Conservation (phyloP, 92 coral and sea anemone species). For the Umimayanthus chanpuru region DNA sequence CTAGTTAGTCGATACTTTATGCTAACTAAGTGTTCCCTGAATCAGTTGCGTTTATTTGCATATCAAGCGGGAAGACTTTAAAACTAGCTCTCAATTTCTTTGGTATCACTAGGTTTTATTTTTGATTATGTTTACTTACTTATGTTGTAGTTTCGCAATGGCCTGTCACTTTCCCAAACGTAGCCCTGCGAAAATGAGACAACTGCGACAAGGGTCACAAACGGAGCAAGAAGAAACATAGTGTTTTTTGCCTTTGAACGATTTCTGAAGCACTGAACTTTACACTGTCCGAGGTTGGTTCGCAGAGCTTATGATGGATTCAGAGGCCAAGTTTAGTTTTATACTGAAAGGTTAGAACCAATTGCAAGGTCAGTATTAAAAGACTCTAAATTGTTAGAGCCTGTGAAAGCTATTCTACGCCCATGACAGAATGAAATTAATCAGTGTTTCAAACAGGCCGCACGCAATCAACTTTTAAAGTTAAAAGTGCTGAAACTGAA, state of each 20-base stretch:
- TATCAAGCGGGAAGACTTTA: not conserved
- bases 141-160: not conserved
- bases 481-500: not conserved
- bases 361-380: not conserved
- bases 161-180: slow-evolving; percentile 19
- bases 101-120: not conserved
- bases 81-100: no score
- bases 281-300: not conserved
- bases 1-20: no score
- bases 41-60: no score
- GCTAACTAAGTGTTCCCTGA: no score
- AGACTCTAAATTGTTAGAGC: not conserved
- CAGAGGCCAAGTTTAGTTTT: slow-evolving; percentile 1
- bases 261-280: not conserved
- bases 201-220: not conserved
- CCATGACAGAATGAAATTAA: not conserved
- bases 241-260: not conserved
- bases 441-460: not conserved
- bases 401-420: not conserved
- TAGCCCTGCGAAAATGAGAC: not conserved
- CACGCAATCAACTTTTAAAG: not conserved
- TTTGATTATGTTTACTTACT: slow-evolving; percentile 6
- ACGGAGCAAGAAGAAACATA: not conserved
- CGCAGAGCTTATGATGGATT: not conserved
- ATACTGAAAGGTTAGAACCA: slow-evolving; percentile 5